Conservation (phyloP, 2,797 vertebrate species). For the Chloroceryle amazona region DNA sequence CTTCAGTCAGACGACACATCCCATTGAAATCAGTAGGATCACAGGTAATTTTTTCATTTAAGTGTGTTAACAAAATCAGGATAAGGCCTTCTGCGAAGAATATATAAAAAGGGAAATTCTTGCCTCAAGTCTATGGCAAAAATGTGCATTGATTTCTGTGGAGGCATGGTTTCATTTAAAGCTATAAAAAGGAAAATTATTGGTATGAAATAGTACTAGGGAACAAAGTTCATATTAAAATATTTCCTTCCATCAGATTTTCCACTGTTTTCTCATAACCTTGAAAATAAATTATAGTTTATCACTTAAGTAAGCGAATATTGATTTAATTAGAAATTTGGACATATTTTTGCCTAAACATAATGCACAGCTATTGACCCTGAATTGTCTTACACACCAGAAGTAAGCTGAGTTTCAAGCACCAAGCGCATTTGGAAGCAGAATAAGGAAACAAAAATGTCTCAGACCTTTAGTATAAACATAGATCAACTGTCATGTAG, state of each 20-base stretch:
- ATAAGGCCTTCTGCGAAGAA: not conserved
- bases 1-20: not conserved
- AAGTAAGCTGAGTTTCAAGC: conserved; percentile 1
- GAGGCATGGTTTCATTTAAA: not conserved
- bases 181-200: conserved; percentile 1
- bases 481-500: conserved; percentile 54
- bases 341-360: conserved; percentile 1
- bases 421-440: not conserved
- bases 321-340: conserved; percentile 44
- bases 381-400: conserved; percentile 39
- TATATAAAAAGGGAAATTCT: not conserved
- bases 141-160: not conserved
- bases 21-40: not conserved
- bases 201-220: not conserved
- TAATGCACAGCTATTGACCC: conserved; percentile 38
- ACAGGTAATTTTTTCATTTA: conserved; percentile 12
- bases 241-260: not conserved
- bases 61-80: not conserved
- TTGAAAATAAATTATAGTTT: conserved; percentile 18
- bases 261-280: not conserved
- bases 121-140: not conserved
- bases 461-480: conserved; percentile 64
- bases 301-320: not conserved
- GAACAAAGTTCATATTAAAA: conserved; percentile 1
- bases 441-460: conserved; percentile 19